A percentile compares a stretch with the other conserved stretches of the same genome.
phyloP scores from a whole-genome alignment of 1,140 invertebrate genomes.

The Bombus waltoni region DNA sequence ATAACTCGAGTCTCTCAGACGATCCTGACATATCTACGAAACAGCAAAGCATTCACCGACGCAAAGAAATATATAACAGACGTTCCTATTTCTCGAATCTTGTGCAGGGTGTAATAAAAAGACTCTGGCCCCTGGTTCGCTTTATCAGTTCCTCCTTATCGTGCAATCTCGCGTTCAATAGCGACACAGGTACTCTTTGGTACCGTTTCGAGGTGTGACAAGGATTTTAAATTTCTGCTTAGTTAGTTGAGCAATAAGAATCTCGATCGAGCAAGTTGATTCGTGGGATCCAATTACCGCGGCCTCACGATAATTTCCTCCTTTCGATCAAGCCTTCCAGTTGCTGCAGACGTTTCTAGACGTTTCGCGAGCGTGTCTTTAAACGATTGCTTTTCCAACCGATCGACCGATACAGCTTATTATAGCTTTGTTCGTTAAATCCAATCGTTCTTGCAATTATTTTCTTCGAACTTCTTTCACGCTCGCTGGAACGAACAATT shows the following conservation, averaged over 20 bases:
- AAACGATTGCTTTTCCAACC: background rate
- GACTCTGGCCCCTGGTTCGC: no score
- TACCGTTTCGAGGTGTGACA: background rate
- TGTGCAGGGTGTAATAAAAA: background rate
- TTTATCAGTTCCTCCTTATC: background rate
- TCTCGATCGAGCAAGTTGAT: slow-evolving; percentile 1
- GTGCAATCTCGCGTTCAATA: background rate
- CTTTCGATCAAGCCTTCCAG: background rate
- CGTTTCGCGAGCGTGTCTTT: background rate
- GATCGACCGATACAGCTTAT: background rate
- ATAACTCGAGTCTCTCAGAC: background rate
- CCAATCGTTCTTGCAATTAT: slow-evolving; percentile 10
- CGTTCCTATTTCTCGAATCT: background rate
- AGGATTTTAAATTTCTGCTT: slow-evolving; percentile 17
- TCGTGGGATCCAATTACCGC: background rate
- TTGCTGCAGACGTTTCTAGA: no score
- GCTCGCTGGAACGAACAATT: background rate
- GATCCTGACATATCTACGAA: background rate
- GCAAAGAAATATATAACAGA: no score
- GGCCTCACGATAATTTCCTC: background rate
- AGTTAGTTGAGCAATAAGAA: background rate
- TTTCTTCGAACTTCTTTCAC: background rate
- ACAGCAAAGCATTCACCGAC: no score
- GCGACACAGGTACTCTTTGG: no score
- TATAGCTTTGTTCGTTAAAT: background rate